These are phyloP conservation scores for Prionace glauca DNA, from an alignment of 2,797 vertebrate genomes.

Conservation along the genomic window DNA sequence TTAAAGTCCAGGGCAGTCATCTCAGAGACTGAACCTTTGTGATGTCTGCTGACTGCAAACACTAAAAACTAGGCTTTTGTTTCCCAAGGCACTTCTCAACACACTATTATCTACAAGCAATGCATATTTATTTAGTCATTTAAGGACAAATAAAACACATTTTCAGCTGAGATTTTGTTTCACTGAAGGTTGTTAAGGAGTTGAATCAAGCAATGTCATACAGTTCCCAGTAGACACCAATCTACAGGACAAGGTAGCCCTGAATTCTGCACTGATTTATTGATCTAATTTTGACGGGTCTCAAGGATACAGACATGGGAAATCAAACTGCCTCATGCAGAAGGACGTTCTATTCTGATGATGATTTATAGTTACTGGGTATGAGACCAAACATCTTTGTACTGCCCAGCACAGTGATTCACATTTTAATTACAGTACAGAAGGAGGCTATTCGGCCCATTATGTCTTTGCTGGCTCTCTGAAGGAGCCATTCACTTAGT, in stretches of 20 bases:
- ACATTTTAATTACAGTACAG: neutral
- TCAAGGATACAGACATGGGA: neutral
- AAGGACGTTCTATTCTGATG: neutral
- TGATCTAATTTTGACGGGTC: slow-evolving; percentile 14
- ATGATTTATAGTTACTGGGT: neutral
- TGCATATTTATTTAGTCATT: neutral
- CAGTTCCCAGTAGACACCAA: neutral
- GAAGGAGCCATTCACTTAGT: neutral
- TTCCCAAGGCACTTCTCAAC: neutral
- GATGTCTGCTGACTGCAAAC: neutral
- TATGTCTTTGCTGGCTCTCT: neutral
- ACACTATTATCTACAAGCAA: neutral
- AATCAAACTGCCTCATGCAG: neutral
- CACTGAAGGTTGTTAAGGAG: neutral
- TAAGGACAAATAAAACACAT: neutral
- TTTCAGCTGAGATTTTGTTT: neutral
- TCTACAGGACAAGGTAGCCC: neutral
- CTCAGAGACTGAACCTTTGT: neutral
- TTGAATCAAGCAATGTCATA: neutral
- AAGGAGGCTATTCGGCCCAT: neutral
- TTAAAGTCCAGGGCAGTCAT: neutral
- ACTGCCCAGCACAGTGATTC: slow-evolving; percentile 2
- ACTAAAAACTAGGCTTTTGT: neutral
- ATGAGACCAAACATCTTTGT: neutral
- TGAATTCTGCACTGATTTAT: neutral